These are phyloP conservation scores for Cyprinodon tularosa DNA, from an alignment of 2,113 vertebrate species.

Conservation along the genomic window DNA sequence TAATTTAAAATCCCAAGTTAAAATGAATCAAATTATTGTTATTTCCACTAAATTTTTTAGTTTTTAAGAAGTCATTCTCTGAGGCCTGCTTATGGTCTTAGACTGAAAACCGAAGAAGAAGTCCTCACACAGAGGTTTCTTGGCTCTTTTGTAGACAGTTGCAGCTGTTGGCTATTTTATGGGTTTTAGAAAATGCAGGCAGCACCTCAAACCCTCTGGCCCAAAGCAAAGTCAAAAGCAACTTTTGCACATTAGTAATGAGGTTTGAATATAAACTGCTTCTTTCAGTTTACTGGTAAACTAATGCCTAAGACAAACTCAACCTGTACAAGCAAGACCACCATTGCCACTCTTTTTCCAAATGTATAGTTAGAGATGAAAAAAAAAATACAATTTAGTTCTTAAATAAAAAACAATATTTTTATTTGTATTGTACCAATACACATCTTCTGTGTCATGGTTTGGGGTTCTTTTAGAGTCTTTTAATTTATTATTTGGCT, in stretches of 20 bases:
- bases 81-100: slow-evolving; percentile 24
- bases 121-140: slow-evolving; percentile 15
- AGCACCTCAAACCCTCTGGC: slow-evolving; percentile 21
- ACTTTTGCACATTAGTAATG: neutral
- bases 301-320: too few relatives aligned
- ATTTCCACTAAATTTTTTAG: slow-evolving; percentile 22
- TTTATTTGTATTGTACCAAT: too few relatives aligned
- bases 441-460: too few relatives aligned
- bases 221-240: slow-evolving; percentile 17
- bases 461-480: too few relatives aligned
- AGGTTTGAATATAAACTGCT: neutral
- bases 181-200: slow-evolving; percentile 19
- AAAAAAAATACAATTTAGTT: too few relatives aligned
- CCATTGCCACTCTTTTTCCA: too few relatives aligned
- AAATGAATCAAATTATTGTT: slow-evolving; percentile 27
- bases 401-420: too few relatives aligned
- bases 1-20: slow-evolving; percentile 37
- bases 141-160: slow-evolving; percentile 28
- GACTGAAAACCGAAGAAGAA: slow-evolving; percentile 21
- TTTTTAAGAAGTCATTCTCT: slow-evolving; percentile 15
- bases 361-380: too few relatives aligned
- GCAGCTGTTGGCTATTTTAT: slow-evolving; percentile 28
- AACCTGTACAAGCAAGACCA: too few relatives aligned
- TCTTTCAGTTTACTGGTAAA: too few relatives aligned
- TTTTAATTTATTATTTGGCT: too few relatives aligned